Conservation (phyloP, 2,797 vertebrate genomes). For the Micropoecilia bifurca region DNA sequence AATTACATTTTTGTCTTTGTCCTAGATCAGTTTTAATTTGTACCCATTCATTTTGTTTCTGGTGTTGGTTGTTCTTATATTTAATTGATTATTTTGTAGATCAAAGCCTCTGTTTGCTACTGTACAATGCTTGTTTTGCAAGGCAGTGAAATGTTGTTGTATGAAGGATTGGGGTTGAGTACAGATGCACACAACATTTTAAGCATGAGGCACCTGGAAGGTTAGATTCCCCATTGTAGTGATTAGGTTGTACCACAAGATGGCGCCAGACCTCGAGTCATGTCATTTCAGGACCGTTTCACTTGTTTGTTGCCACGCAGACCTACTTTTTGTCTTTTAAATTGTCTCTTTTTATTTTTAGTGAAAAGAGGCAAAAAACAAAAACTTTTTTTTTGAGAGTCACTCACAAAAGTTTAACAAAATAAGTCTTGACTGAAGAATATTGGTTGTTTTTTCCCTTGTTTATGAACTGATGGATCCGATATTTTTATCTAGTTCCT, state of each 20-base stretch:
- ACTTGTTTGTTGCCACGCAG: background rate
- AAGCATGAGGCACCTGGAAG: background rate
- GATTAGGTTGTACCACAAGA: constrained; percentile 21
- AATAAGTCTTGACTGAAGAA: background rate
- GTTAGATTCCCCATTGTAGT: constrained; percentile 1
- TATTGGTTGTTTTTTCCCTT: background rate
- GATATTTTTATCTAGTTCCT: background rate
- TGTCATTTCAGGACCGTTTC: background rate
- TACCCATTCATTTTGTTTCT: no score
- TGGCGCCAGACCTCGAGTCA: constrained; percentile 9
- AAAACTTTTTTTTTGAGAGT: background rate
- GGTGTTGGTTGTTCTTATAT: no score
- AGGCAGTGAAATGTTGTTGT: background rate
- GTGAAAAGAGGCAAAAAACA: background rate
- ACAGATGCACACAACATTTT: background rate
- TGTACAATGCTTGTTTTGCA: no score
- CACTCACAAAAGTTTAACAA: background rate
- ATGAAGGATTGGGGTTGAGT: background rate
- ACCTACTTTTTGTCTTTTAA: background rate
- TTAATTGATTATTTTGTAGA: no score
- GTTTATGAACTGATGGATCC: background rate
- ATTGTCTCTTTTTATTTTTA: background rate
- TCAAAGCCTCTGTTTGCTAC: no score
- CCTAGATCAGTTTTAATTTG: no score
- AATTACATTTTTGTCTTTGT: no score